phyloP scores from a whole-genome alignment of 2,888 invertebrate genomes.

The Mythimna vitellina region DNA sequence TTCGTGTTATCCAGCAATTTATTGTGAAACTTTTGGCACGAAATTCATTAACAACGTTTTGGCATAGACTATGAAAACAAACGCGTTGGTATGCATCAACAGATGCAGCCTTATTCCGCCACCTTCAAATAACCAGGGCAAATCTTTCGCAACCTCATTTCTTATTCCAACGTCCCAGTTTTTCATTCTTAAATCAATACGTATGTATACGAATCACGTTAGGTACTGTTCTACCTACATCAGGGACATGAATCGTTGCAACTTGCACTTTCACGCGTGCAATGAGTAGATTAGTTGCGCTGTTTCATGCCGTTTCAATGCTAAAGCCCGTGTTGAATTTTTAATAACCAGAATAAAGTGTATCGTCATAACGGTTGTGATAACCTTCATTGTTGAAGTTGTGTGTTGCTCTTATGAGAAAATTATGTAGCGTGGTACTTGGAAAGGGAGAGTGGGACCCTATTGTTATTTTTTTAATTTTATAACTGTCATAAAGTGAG shows the following conservation, averaged over 20 bases:
- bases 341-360: constrained; percentile 40
- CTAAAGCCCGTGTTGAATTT: constrained; percentile 55
- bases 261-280: constrained; percentile 66
- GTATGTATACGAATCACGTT: constrained; percentile 48
- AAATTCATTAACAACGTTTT: constrained; percentile 38
- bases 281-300: constrained; percentile 58
- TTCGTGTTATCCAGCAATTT: constrained; percentile 19
- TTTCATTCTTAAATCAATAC: constrained; percentile 50
- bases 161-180: constrained; percentile 47
- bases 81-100: constrained; percentile 21
- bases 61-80: constrained; percentile 35
- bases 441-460: constrained; percentile 49
- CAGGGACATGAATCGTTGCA: constrained; percentile 57
- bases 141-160: constrained; percentile 48
- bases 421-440: constrained; percentile 17
- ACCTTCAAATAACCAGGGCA: constrained; percentile 44
- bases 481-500: constrained; percentile 22
- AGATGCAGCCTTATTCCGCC: constrained; percentile 22
- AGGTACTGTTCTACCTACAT: constrained; percentile 24
- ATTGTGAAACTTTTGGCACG: constrained; percentile 50
- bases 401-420: constrained; percentile 40
- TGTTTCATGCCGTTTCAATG: constrained; percentile 53
- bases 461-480: constrained; percentile 46
- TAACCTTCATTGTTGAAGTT: constrained; percentile 54
- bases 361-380: constrained; percentile 27